phyloP scores from a whole-genome alignment of 2,113 vertebrate species.

The Elanoides forficatus region DNA sequence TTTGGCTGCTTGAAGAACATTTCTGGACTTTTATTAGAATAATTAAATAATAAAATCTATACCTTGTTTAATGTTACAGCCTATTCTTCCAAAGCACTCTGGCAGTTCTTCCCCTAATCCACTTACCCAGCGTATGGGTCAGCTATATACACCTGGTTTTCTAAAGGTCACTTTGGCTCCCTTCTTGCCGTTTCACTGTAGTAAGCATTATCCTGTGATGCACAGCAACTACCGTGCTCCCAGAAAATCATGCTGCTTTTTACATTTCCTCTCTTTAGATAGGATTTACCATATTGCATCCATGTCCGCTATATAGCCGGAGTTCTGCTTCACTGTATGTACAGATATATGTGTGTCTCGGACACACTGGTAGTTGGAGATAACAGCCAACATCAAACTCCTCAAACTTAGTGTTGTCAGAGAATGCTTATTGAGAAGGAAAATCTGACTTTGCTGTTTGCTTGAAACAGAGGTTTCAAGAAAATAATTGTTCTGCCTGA shows the following conservation, averaged over 20 bases:
- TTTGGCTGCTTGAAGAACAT: not conserved
- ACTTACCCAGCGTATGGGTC: not conserved
- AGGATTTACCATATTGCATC: not conserved
- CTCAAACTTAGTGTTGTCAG: not conserved
- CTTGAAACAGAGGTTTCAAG: not conserved
- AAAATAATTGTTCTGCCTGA: not conserved
- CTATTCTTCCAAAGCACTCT: not conserved
- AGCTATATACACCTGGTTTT: not conserved
- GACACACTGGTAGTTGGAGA: not conserved
- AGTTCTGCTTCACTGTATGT: not conserved
- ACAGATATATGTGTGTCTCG: not conserved
- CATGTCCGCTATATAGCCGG: not conserved
- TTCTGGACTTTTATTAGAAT: not conserved
- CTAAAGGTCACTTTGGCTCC: not conserved
- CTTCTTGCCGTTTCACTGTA: not conserved
- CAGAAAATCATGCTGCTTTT: not conserved
- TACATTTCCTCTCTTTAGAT: not conserved
- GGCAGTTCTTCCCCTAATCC: not conserved
- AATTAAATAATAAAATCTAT: not conserved
- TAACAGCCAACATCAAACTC: not conserved
- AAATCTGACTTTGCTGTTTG: not conserved
- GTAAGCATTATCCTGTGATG: not conserved
- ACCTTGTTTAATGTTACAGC: not conserved
- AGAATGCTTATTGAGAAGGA: not conserved
- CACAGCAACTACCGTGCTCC: not conserved